Conservation (phyloP, 2,113 vertebrate genomes). For the Argyrosomus japonicus region DNA sequence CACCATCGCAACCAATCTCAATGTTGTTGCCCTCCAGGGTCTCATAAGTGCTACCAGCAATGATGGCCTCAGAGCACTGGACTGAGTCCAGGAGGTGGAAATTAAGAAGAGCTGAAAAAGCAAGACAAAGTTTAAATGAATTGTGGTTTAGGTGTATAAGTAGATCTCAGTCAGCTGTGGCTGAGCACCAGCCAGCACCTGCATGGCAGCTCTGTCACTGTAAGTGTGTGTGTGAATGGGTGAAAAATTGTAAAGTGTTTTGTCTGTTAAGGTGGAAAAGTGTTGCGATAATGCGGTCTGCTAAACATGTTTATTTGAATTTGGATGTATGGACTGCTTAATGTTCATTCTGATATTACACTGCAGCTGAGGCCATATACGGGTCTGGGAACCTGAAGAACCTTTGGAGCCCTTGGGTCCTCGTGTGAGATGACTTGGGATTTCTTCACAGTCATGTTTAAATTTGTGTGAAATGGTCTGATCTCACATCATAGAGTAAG, state of each 20-base stretch:
- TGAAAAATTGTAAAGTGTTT: background rate
- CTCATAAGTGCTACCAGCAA: constrained; percentile 89
- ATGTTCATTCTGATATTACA: constrained; percentile 15
- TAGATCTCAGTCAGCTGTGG: background rate
- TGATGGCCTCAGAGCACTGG: constrained; percentile 96
- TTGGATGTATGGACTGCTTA: background rate
- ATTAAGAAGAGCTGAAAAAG: constrained; percentile 89
- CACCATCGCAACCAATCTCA: constrained; percentile 95
- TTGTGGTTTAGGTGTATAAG: background rate
- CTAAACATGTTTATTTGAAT: constrained; percentile 6
- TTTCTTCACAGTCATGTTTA: constrained; percentile 41
- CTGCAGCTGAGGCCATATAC: constrained; percentile 29
- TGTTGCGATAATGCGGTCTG: background rate
- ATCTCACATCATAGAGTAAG: constrained; percentile 43
- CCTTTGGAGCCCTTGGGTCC: constrained; percentile 74
- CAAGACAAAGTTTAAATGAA: constrained; percentile 11
- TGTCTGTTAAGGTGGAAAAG: background rate
- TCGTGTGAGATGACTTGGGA: constrained; percentile 19
- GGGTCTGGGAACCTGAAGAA: constrained; percentile 37
- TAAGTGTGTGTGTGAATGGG: background rate
- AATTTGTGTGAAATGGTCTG: constrained; percentile 46
- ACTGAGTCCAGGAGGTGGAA: constrained; percentile 93
- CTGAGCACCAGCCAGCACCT: background rate
- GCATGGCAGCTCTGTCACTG: background rate
- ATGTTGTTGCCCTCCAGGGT: constrained; percentile 93